These are phyloP conservation scores for Ceryle rudis DNA, from an alignment of 2,797 vertebrate genomes.

Conservation along the genomic window DNA sequence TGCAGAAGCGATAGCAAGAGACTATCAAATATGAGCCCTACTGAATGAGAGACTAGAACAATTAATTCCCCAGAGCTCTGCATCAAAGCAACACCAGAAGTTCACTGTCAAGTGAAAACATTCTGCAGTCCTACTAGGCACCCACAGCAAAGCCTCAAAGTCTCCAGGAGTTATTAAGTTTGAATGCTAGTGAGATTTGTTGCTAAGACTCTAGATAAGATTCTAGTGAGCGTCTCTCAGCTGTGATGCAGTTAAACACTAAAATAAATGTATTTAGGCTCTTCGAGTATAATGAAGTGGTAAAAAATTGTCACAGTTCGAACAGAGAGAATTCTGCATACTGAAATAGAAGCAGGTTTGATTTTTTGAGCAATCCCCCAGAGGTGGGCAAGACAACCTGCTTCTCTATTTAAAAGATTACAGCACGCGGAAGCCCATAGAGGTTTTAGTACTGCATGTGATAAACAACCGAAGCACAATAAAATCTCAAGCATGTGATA, in stretches of 20 bases:
- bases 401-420: neutral
- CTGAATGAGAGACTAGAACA: neutral
- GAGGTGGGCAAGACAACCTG: neutral
- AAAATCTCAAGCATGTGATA: neutral
- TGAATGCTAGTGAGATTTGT: neutral
- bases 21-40: neutral
- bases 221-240: neutral
- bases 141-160: neutral
- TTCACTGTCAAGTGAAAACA: neutral
- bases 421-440: neutral
- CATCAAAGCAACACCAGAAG: neutral
- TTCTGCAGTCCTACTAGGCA: neutral
- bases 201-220: neutral
- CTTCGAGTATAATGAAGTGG: neutral
- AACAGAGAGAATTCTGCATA: neutral
- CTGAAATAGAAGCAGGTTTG: accelerated
- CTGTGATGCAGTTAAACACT: neutral
- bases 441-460: neutral
- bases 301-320: neutral
- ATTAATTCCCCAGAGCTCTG: neutral
- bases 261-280: neutral
- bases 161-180: neutral
- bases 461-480: neutral
- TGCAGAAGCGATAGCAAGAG: neutral
- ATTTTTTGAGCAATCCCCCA: neutral